Base-by-base conservation (phyloP, 2,797 vertebrate species). In the Pelobates cultripes region DNA sequence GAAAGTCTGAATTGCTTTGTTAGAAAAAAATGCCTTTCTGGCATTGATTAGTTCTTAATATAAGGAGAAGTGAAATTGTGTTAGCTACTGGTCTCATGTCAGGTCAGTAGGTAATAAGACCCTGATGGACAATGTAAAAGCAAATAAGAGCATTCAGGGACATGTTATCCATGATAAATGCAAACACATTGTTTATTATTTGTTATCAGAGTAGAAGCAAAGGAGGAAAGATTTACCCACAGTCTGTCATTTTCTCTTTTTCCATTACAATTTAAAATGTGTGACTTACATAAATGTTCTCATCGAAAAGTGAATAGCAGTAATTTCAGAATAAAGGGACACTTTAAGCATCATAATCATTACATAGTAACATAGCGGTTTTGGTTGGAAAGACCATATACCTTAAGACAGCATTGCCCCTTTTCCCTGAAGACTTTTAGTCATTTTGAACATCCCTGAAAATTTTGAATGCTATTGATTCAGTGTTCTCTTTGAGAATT, bases 71-170 rank as follows among this genome's bases (percentile, higher is more conserved):
- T 57, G 43, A 73, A 12, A 14, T 57, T 47, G 28, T 73, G 51
- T 73, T 43, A 73, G 47, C 71, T 73, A 42, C 71, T 73, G 71
- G 71, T 60, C 71, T 55, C 7, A 53, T 73, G 51, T 57, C 71
- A 73, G 71, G 71, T 73, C 47, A 73, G 57, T 60, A 73, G 71
- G 51, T 73, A 73, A 73, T 47, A 57, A 60, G 71, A 73, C 14
- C 13, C 71, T n/a, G 71, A 73, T 42, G 51, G 51, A 43, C 71
- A 73, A 10, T 40, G 40, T 17, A 73, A 57, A 13, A 57, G 71
- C 12, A 73, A 73, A 73, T 73, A 57, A 51, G 53, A 55, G 51
- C 71, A 73, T 73, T 57, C 71, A 14, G 71, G 47, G 51, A 73
- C 71, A 73, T 5, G 45, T 55, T 51, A n/a, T 41, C 1, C 17